Evolutionary conservation across 2,797 vertebrate genomes (phyloP), one percentile per base, ranked within the genome.

Genomic region (Lepilemur septentrionalis): DNA sequence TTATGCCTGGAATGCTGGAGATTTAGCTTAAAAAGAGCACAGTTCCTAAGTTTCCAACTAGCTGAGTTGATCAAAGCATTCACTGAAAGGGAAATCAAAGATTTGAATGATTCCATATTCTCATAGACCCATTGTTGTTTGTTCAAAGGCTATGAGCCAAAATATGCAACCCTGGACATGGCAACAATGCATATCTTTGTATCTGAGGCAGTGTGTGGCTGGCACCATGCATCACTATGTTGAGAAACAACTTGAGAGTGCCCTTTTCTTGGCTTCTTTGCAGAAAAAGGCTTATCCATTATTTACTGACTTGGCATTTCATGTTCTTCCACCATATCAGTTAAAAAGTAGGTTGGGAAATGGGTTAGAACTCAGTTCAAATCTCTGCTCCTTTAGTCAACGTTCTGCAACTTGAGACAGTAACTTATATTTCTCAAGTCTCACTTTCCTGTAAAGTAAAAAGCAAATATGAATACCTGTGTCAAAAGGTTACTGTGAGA

Each of bases 381-480:
- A 65, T 85, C 32, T 73, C 38, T 86, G 14, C 38, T 78, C 41
- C n/a, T 92, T 86, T 86, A 43, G 6, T 70, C 41, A 78, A n/a
- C 73, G 25, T 52, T 91, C 43, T 91, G 43, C 25, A 84, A 4
- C 86, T 91, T 72, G 30, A 86, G 7, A 75, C 2, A 75, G 30
- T 63, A 41, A 38, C 22, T 88, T 80, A 76, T 73, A 72, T 1
- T 91, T 79, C 14, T 35, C 89, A 14, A 46, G 17, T 57, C 55
- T 83, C 55, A 52, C 43, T 80, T 82, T 87, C 18, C n/a, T 80
- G 92, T 92, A 69, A 86, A 93, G 20, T 75, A 52, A 92, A 87
- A 72, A 48, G 35, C 14, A 69, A 7, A 35, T 6, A 72, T 43
- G 30, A 50, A 50, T 91, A n/a, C 23, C 13, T 15, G 5, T 70